Conservation (phyloP, 2,888 invertebrate species). For the Ariolimax columbianus region DNA sequence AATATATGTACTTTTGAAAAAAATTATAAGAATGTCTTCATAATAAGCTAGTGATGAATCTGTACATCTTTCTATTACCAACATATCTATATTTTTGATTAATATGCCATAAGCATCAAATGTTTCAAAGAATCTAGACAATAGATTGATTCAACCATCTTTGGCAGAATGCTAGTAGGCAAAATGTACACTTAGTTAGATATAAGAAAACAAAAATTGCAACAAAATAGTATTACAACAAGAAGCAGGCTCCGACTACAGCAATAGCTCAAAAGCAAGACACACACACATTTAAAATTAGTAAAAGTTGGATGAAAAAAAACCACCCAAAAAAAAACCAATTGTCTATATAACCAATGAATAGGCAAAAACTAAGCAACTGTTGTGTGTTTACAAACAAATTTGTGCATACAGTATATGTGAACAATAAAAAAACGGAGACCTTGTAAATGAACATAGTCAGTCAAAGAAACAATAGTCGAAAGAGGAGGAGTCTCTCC, state of each 20-base stretch:
- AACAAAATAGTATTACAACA: not conserved
- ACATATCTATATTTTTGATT: no score
- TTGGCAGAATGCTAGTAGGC: not conserved
- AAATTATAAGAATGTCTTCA: not conserved
- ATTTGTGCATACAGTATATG: not conserved
- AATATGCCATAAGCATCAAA: no score
- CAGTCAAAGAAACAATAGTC: slow-evolving; percentile 45
- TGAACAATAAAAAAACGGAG: slow-evolving; percentile 31
- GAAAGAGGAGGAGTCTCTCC: slow-evolving; percentile 48
- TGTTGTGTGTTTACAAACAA: not conserved
- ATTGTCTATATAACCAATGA: not conserved
- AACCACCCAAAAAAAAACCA: not conserved
- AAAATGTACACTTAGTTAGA: not conserved
- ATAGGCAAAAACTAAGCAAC: not conserved
- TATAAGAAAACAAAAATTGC: not conserved
- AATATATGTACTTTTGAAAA: no score
- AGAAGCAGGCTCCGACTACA: not conserved
- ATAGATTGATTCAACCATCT: no score
- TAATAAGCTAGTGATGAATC: no score
- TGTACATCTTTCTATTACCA: no score
- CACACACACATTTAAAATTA: not conserved
- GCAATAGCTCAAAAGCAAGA: not conserved
- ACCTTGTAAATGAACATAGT: slow-evolving; percentile 47
- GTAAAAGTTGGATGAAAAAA: not conserved
- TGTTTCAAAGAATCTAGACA: no score